Evolutionary conservation across 2,888 invertebrate species (phyloP), one percentile per base, ranked within the genome.

Genomic region (Pimpla rufipes): DNA sequence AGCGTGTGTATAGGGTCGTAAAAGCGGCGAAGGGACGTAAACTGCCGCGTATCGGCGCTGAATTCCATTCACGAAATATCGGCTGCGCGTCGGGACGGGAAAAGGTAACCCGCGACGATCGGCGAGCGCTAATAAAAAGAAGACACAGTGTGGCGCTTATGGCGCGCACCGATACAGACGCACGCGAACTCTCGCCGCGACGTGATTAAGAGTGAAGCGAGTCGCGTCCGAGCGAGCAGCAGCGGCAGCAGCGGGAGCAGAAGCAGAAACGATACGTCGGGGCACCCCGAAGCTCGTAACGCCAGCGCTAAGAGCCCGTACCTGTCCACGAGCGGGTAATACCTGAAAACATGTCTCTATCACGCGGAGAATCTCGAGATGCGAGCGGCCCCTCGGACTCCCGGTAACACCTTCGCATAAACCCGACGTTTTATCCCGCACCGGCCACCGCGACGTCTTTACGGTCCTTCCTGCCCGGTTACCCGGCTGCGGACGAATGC

Each of bases 331-430:
- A 88, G 84, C 88, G 89, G 91, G 91, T 92, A 92, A 92, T 92
- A 90, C 92, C 90, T 90, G 91, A 92, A 92, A 93, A 90, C 93
- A 93, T 90, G 92, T 92, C 93, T 93, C 92, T 93, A 93, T 93
- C 93, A 90, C 88, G 88, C 84, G 85, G 88, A 87, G 90, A 90
- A 91, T 92, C 92, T 92, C 88, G 84, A 76, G 79, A 90, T 85
- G 88, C 85, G 47, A 79, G 84, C 64, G 57, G 57, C 45, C 78
- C 74, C 70, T 84, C 78, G 78, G 89, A 66, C 35, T 29, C 35
- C 37, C 68, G 52, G 89, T 89, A 91, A 91, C 92, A 91, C 91
- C 90, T 91, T 90, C 92, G 89, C 92, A 92, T 93, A 93, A 93
- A 93, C 90, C 90, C 90, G 87, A 89, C 88, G 89, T 90, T 93